Evolutionary conservation across 2,113 vertebrate genomes (phyloP).

Genomic region (Chionis minor): DNA sequence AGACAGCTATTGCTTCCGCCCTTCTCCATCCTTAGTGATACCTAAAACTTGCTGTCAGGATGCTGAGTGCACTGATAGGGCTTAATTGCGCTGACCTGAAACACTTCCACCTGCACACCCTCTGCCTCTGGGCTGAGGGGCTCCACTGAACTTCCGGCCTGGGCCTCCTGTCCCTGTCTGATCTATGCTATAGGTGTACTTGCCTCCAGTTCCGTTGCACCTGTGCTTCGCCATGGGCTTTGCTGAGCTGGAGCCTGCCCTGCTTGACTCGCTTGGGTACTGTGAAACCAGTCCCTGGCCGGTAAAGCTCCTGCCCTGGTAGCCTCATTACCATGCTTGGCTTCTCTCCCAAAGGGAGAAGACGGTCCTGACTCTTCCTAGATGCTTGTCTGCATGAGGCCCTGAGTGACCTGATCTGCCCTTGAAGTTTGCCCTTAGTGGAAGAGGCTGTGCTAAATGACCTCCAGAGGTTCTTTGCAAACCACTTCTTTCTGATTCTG

Average conservation of each 20-base stretch:
- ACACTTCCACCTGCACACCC: background rate
- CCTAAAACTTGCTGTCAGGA: background rate
- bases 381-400: background rate
- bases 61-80: background rate
- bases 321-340: background rate
- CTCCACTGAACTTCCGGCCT: background rate
- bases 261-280: background rate
- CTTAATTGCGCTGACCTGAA: background rate
- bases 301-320: background rate
- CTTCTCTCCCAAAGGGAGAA: background rate
- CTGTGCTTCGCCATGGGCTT: background rate
- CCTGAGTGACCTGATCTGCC: background rate
- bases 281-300: background rate
- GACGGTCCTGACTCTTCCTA: background rate
- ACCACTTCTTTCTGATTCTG: background rate
- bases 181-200: background rate
- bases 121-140: background rate
- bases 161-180: background rate
- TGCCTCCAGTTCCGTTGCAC: background rate
- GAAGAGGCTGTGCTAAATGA: background rate
- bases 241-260: background rate
- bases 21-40: background rate
- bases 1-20: background rate
- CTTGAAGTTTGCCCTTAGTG: background rate
- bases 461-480: background rate